Evolutionary conservation across 2,888 invertebrate species (phyloP).

Genomic region (Pteria penguin): DNA sequence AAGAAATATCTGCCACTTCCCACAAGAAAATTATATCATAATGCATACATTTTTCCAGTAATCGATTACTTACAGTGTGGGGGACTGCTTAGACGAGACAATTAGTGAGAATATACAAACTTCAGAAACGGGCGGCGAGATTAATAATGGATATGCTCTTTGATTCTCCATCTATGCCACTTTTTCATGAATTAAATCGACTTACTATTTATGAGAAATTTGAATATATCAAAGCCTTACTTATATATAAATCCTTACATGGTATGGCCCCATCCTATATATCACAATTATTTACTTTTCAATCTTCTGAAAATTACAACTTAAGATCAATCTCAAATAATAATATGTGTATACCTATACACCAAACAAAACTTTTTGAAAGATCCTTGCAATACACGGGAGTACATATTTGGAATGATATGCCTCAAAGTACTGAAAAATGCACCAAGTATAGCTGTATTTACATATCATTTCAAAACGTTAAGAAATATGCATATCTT

Average conservation of each 20-base stretch:
- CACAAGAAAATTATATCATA: not conserved
- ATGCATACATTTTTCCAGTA: not conserved
- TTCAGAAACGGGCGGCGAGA: not conserved
- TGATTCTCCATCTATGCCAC: not conserved
- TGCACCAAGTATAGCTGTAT: not conserved
- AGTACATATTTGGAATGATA: too few species aligned
- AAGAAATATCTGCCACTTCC: not conserved
- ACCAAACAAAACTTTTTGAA: too few species aligned
- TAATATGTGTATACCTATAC: too few species aligned
- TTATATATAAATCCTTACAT: too few species aligned
- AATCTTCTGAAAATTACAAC: too few species aligned
- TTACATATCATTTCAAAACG: not conserved
- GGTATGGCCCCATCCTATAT: too few species aligned
- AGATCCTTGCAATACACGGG: too few species aligned
- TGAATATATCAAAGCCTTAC: too few species aligned
- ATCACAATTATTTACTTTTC: too few species aligned
- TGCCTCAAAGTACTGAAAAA: too few species aligned
- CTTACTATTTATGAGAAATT: not conserved
- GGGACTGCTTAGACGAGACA: not conserved
- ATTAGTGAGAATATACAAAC: not conserved
- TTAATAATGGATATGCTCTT: not conserved
- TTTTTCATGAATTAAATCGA: not conserved
- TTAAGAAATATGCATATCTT: too few species aligned
- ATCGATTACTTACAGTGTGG: not conserved
- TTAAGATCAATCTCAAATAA: too few species aligned